Percentiles rank a stretch among this genome's conserved stretches.
Evolutionary conservation across 2,888 invertebrate species (phyloP).

Genomic region (Hetaerina titia): DNA sequence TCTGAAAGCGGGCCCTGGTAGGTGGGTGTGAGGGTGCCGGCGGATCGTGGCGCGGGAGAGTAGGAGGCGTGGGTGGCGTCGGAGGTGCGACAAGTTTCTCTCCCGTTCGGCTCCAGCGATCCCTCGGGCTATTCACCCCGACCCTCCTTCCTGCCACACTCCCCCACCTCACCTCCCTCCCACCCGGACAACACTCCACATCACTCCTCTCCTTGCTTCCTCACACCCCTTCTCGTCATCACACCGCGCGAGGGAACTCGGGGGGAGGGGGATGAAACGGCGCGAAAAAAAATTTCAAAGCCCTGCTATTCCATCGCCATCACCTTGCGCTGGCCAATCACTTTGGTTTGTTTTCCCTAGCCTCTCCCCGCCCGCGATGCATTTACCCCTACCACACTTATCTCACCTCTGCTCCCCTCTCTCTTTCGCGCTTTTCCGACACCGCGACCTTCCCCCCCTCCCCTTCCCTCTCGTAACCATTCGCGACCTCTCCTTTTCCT

Average conservation of each 20-base stretch:
- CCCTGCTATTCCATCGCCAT: too few relatives aligned
- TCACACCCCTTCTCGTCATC: neutral
- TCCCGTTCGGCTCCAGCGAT: constrained; percentile 51
- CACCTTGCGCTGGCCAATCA: too few relatives aligned
- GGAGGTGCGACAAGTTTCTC: constrained; percentile 55
- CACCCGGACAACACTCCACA: neutral
- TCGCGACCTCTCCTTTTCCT: neutral
- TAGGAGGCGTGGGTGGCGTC: neutral
- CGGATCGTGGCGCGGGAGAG: neutral
- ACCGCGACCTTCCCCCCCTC: neutral
- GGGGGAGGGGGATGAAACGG: neutral
- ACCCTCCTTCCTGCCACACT: neutral
- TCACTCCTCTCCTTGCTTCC: neutral
- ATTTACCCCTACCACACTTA: too few relatives aligned
- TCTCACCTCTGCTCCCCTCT: too few relatives aligned
- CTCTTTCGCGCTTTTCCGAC: too few relatives aligned
- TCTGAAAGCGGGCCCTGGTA: neutral
- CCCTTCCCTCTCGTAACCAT: neutral
- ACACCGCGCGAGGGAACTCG: neutral
- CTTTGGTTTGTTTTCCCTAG: too few relatives aligned
- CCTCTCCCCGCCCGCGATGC: too few relatives aligned
- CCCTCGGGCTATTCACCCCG: constrained; percentile 57
- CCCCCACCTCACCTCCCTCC: neutral
- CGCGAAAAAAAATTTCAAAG: too few relatives aligned
- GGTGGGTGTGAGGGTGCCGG: neutral